These are phyloP conservation scores for Pterocles gutturalis DNA, from an alignment of 2,113 vertebrate species.

Conservation along the genomic window DNA sequence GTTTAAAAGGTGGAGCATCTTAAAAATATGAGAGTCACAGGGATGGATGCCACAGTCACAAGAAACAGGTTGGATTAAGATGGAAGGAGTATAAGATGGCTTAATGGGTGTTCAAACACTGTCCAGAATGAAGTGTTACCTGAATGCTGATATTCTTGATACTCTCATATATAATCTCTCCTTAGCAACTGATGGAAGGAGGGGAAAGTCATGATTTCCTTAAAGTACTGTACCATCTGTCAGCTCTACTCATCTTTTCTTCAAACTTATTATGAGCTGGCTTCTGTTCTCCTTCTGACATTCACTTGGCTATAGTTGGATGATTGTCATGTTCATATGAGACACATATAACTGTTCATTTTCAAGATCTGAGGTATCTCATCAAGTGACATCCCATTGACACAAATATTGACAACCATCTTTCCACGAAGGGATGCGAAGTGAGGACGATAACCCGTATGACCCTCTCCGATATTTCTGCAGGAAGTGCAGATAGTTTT, in stretches of 20 bases:
- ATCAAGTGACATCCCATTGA: neutral
- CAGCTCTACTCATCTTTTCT: neutral
- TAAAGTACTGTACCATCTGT: constrained; percentile 49
- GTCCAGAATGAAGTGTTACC: neutral
- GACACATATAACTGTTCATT: neutral
- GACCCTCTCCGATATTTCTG: neutral
- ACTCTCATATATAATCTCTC: neutral
- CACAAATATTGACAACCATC: neutral
- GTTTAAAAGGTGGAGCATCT: neutral
- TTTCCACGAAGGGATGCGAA: neutral
- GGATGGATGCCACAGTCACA: neutral
- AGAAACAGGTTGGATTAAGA: neutral
- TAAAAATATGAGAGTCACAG: neutral
- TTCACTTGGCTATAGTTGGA: neutral
- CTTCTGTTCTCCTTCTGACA: constrained; percentile 28
- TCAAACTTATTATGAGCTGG: constrained; percentile 26
- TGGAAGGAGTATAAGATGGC: neutral
- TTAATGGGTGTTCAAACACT: neutral
- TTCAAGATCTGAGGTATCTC: neutral
- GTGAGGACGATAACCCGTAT: neutral
- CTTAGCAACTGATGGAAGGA: constrained; percentile 53
- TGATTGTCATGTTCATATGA: neutral
- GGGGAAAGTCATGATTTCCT: constrained; percentile 54
- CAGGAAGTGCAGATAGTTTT: neutral
- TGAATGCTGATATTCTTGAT: neutral